Evolutionary conservation across 2,113 vertebrate species (phyloP).

Genomic region (Hippocampus guttulatus): DNA sequence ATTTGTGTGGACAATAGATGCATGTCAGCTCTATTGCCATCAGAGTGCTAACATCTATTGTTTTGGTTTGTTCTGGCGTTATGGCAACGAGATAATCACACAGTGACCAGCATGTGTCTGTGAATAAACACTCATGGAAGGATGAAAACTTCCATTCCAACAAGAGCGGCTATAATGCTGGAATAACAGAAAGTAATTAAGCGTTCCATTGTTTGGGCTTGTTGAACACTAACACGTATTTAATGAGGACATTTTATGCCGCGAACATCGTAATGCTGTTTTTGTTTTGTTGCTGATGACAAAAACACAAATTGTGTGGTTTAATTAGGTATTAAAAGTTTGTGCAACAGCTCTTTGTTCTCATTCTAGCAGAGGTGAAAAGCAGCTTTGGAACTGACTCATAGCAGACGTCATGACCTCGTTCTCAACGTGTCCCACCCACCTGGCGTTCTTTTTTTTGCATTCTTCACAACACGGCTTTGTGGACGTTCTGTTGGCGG

Average conservation of each 20-base stretch:
- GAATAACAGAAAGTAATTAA: conserved; percentile 4
- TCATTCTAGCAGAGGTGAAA: conserved; percentile 41
- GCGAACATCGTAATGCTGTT: conserved; percentile 1
- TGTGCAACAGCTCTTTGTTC: conserved; percentile 50
- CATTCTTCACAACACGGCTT: conserved; percentile 47
- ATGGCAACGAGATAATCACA: conserved; percentile 11
- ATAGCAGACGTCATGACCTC: conserved; percentile 60
- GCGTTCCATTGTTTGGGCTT: not conserved
- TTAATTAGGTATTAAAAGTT: conserved; percentile 32
- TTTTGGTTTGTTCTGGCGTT: not conserved
- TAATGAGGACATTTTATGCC: conserved; percentile 3
- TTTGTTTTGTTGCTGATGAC: conserved; percentile 1
- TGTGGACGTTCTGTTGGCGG: conserved; percentile 55
- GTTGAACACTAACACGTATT: not conserved
- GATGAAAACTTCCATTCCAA: conserved; percentile 1
- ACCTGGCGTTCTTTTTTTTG: conserved; percentile 20
- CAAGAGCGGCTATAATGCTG: not conserved
- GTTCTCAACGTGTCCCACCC: conserved; percentile 41
- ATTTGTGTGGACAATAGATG: not conserved
- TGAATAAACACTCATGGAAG: conserved; percentile 9
- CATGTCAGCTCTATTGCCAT: not conserved
- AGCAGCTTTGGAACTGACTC: conserved; percentile 62
- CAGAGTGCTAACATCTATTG: not conserved
- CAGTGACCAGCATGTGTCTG: conserved; percentile 13
- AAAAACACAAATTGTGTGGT: conserved; percentile 20